These are phyloP conservation scores for Caiman crocodilus DNA, from an alignment of 2,797 vertebrate species.

Conservation along the genomic window DNA sequence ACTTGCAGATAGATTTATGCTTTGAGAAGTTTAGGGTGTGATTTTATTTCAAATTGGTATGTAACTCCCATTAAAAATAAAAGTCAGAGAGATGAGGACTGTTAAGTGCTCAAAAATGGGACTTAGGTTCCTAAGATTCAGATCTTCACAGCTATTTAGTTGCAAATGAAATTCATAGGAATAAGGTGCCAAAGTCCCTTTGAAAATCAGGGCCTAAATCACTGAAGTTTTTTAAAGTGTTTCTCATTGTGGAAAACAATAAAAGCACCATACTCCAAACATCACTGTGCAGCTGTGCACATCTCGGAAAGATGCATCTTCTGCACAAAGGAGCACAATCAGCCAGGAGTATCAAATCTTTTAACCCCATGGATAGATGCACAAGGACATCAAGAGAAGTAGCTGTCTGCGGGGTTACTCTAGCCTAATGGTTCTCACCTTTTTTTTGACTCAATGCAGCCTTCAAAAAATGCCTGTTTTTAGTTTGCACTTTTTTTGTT, in stretches of 20 bases:
- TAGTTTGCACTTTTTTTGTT: not conserved
- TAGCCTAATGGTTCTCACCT: not conserved
- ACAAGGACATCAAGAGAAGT: not conserved
- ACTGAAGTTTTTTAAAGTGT: not conserved
- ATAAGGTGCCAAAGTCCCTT: too few relatives aligned
- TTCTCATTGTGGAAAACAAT: not conserved
- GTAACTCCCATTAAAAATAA: not conserved
- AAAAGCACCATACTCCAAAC: not conserved
- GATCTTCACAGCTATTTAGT: too few relatives aligned
- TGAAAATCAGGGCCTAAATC: too few relatives aligned
- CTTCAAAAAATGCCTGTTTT: too few relatives aligned
- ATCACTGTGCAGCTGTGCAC: not conserved
- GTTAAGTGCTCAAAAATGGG: not conserved
- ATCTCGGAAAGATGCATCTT: not conserved
- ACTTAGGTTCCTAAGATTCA: not conserved
- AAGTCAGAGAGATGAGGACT: not conserved
- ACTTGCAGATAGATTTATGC: not conserved
- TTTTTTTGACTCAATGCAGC: too few relatives aligned
- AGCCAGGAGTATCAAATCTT: not conserved
- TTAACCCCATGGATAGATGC: not conserved
- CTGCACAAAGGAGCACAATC: accelerated
- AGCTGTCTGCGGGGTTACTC: not conserved
- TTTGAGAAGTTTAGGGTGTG: not conserved
- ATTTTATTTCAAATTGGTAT: not conserved
- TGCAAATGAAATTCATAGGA: too few relatives aligned